Base-by-base conservation (phyloP, 1,140 invertebrate genomes). In the Drosophila insularis region DNA sequence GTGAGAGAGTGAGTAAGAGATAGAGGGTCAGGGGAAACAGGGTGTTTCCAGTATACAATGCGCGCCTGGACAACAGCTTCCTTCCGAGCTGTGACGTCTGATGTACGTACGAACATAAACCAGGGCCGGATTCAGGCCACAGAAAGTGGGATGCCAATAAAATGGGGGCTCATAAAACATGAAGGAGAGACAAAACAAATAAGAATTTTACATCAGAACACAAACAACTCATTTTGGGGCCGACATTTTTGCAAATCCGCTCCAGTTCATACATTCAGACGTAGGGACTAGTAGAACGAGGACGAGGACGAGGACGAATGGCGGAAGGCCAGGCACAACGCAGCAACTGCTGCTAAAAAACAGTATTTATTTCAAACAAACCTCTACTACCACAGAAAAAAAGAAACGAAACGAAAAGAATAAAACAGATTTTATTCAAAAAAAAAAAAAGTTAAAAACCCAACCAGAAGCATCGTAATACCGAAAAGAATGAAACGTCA, bases 341-440 rank as follows among this genome's bases (percentile, higher is more conserved):
- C 72, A 37, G 35, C 35, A 73, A 65, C 68, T 59, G 63, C 62
- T 69, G 63, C 62, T 69, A 63, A 74, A 68, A 71, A 63, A 70
- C 70, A 72, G 86, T 90, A 79, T 90, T 79, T 89, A 89, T 90
- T 89, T 89, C 87, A 90, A 89, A 78, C 74, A 84, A 71, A 68
- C 63, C 53, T 54, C 27, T 27, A 27, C 27, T 27, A 27, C 27
- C 27, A 63, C 63, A 66, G 43, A 68, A 40, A 21, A n/a, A 54
- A 53, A n/a, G 68, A 70, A 60, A 61, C 61, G 10, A 35, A 35
- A 35, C 8, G 32, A 61, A 21, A 7, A 10, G 37, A 62, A 31
- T 37, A 53, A 90, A 89, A 78, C 74, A 84, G 68, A 68, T 60
- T 46, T 50, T 53, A 56, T 63, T 61, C 7, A 0, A 17, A 55